These are phyloP conservation scores for Paramormyrops hopkinsi DNA, from an alignment of 2,797 vertebrate species.

Conservation along the genomic window DNA sequence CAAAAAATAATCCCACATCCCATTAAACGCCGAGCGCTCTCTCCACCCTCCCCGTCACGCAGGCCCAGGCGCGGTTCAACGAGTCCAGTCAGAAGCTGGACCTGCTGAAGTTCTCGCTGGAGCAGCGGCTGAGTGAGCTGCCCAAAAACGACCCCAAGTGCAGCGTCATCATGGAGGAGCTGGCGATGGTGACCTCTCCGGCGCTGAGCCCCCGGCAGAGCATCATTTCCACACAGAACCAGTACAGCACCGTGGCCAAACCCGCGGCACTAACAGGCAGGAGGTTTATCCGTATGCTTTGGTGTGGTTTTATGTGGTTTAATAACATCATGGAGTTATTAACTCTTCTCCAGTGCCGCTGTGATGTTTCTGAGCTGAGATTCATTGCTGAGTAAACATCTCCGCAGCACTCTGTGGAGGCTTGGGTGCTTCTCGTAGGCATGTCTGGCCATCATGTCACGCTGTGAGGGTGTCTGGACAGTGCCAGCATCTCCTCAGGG, in stretches of 20 bases:
- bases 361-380: neutral
- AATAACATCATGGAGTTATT: neutral
- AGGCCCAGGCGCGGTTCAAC: slow-evolving; percentile 82
- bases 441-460: neutral
- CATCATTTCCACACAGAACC: slow-evolving; percentile 73
- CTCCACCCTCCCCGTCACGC: slow-evolving; percentile 12
- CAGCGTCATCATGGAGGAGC: slow-evolving; percentile 76
- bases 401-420: neutral
- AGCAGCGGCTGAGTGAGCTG: slow-evolving; percentile 78
- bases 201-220: slow-evolving; percentile 75
- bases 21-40: neutral
- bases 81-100: slow-evolving; percentile 84
- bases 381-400: neutral
- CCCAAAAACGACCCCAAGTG: slow-evolving; percentile 79
- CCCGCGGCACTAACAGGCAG: slow-evolving; percentile 79
- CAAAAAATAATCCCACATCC: neutral
- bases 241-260: slow-evolving; percentile 79
- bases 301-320: neutral
- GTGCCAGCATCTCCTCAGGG: neutral
- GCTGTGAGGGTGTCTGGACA: neutral
- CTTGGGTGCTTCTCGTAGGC: neutral
- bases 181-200: slow-evolving; percentile 70
- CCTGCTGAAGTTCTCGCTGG: slow-evolving; percentile 78
- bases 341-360: neutral
- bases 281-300: neutral